A percentile compares a stretch with the other conserved stretches of the same genome.
Conservation (phyloP, 53 echinoderm and acorn worm genomes). For the Holothuria leucospilota region DNA sequence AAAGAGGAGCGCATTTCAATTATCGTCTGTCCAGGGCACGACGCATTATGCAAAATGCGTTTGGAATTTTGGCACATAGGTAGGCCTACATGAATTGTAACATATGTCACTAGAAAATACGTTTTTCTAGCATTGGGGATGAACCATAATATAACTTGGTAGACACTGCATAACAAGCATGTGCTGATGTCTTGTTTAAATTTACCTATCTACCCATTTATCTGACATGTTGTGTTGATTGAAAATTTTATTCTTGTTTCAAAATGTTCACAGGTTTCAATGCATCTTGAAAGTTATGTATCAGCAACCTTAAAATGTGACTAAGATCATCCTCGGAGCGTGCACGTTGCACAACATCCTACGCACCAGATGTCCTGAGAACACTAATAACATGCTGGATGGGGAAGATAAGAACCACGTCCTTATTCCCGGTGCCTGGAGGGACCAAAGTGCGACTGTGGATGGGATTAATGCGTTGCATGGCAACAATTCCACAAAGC, state of each 20-base stretch:
- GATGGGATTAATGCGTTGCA: too few relatives aligned
- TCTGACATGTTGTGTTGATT: too few relatives aligned
- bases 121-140: too few relatives aligned
- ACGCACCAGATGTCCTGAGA: constrained; percentile 24
- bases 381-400: constrained; percentile 1
- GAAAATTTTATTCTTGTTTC: too few relatives aligned
- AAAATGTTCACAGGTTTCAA: background rate
- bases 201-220: too few relatives aligned
- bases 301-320: constrained; percentile 21
- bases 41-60: constrained; percentile 48
- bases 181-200: too few relatives aligned
- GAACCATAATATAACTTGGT: background rate
- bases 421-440: too few relatives aligned
- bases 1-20: constrained; percentile 25
- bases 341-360: constrained; percentile 40
- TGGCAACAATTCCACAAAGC: too few relatives aligned
- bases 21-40: constrained; percentile 46
- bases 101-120: too few relatives aligned
- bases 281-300: constrained; percentile 37
- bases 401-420: background rate
- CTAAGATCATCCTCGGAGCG: constrained; percentile 19
- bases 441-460: too few relatives aligned
- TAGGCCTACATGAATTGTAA: background rate
- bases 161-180: too few relatives aligned
- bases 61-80: constrained; percentile 52